Evolutionary conservation across 1,140 invertebrate genomes (phyloP).

Genomic region (Rhyacophila brunnea): DNA sequence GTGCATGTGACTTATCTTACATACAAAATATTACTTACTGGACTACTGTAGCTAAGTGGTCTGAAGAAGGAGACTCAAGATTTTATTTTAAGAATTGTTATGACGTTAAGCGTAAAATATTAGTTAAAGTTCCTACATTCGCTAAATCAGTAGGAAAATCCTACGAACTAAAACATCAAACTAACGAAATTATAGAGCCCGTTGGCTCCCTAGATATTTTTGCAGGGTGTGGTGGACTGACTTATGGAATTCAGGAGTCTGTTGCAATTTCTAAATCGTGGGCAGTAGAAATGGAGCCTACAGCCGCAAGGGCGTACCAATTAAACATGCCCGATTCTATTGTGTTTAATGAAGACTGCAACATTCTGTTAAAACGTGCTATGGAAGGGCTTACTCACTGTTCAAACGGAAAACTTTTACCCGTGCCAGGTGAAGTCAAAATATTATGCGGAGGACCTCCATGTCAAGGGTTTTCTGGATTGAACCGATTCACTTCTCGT

Average conservation of each 20-base stretch:
- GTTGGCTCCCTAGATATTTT: slow-evolving; percentile 80
- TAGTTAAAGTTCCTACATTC: neutral
- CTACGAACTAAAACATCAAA: neutral
- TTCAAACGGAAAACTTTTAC: slow-evolving; percentile 61
- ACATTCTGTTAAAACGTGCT: slow-evolving; percentile 65
- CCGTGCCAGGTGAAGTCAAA: slow-evolving; percentile 80
- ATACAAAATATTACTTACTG: slow-evolving; percentile 7
- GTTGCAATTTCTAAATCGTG: slow-evolving; percentile 69
- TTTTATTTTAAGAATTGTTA: slow-evolving; percentile 20
- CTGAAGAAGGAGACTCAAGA: neutral
- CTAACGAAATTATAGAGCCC: slow-evolving; percentile 39
- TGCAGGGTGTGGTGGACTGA: slow-evolving; percentile 82
- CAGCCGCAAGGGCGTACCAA: slow-evolving; percentile 77
- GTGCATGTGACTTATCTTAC: slow-evolving; percentile 10
- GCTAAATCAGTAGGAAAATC: neutral
- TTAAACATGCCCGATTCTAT: slow-evolving; percentile 72
- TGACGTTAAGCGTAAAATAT: neutral
- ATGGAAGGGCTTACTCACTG: slow-evolving; percentile 56
- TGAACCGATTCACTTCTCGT: slow-evolving; percentile 84
- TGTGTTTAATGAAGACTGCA: slow-evolving; percentile 83
- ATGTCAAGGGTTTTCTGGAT: slow-evolving; percentile 87
- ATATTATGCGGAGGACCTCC: slow-evolving; percentile 84
- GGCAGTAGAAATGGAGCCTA: slow-evolving; percentile 80
- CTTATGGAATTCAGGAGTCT: slow-evolving; percentile 70
- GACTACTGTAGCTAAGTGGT: slow-evolving; percentile 11